Conservation (phyloP, 2,888 invertebrate genomes). For the Schizaphis graminum region DNA sequence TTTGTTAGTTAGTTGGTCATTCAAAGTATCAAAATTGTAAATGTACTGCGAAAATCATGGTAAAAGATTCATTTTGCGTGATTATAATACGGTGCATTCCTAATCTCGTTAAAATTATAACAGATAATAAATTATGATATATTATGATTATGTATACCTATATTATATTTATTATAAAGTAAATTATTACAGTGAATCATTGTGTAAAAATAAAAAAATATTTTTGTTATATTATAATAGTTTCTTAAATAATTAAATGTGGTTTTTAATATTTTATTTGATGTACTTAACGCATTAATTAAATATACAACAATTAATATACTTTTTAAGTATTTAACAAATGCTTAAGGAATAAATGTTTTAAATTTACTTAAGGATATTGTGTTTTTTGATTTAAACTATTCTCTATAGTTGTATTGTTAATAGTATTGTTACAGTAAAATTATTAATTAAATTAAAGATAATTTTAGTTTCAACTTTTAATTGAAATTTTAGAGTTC, state of each 20-base stretch:
- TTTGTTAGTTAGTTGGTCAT: conserved; percentile 28
- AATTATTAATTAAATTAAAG: background rate
- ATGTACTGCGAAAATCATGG: background rate
- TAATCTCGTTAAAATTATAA: background rate
- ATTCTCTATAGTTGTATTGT: background rate
- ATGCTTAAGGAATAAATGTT: background rate
- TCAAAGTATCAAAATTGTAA: conserved; percentile 9
- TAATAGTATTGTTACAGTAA: background rate
- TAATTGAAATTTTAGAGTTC: background rate
- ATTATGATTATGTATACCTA: background rate
- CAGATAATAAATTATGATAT: background rate
- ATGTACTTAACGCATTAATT: background rate
- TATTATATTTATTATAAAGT: too few relatives aligned
- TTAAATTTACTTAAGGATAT: background rate
- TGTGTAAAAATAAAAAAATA: background rate
- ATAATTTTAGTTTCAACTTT: background rate
- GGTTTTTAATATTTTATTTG: background rate
- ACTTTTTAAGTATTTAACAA: background rate
- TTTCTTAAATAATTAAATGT: background rate
- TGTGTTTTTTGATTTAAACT: background rate
- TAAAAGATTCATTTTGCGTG: background rate
- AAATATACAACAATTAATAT: background rate
- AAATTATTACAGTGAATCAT: background rate
- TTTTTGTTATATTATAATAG: background rate
- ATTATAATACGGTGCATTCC: background rate